Evolutionary conservation across 2,888 invertebrate genomes (phyloP).

Genomic region (Gari tellinella): DNA sequence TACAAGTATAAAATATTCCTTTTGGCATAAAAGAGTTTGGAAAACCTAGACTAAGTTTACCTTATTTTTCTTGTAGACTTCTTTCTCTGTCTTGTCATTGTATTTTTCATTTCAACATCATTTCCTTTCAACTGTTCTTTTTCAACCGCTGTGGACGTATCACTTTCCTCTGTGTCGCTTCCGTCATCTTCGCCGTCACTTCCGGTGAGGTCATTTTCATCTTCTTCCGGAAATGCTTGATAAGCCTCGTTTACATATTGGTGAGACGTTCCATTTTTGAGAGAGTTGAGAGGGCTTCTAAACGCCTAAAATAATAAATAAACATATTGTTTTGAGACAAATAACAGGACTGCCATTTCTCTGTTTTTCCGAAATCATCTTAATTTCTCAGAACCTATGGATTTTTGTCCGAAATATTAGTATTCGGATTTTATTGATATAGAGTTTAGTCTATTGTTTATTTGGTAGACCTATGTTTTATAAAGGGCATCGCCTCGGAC

Average conservation of each 20-base stretch:
- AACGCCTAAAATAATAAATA: conserved; percentile 32
- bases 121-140: conserved; percentile 17
- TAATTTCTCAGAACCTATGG: too few species aligned
- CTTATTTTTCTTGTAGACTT: conserved; percentile 23
- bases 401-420: too few species aligned
- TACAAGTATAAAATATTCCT: too few species aligned
- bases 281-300: conserved; percentile 11
- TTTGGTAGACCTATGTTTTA: too few species aligned
- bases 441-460: too few species aligned
- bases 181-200: conserved; percentile 30
- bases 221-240: conserved; percentile 26
- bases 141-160: conserved; percentile 9
- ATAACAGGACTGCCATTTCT: too few species aligned
- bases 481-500: too few species aligned
- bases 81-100: neutral
- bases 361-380: too few species aligned
- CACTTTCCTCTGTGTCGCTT: conserved; percentile 17
- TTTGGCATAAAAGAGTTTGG: too few species aligned
- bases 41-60: too few species aligned
- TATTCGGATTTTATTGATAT: too few species aligned
- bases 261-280: conserved; percentile 6
- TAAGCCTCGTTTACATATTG: conserved; percentile 41
- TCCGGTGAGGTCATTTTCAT: conserved; percentile 8
- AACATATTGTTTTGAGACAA: too few species aligned
- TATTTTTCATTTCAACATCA: neutral